Evolutionary conservation across 2,888 invertebrate species (phyloP).

Genomic region (Mythimna loreyi): DNA sequence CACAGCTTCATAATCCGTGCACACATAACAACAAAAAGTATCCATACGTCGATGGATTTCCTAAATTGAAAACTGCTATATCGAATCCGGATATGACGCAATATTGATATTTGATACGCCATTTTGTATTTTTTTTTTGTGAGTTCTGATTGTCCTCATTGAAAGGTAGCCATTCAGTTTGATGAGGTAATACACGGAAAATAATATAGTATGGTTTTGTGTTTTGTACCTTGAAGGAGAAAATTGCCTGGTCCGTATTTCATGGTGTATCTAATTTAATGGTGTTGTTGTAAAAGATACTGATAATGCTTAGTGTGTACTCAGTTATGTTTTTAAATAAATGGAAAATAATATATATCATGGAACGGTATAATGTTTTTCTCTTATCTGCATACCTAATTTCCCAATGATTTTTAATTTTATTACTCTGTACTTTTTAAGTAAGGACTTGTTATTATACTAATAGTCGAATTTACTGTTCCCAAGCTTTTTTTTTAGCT

Average conservation of each 20-base stretch:
- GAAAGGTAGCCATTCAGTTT: constrained; percentile 43
- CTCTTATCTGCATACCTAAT: no score
- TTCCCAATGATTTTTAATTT: no score
- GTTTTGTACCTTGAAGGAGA: constrained; percentile 11
- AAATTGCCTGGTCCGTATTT: constrained; percentile 29
- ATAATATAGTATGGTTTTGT: constrained; percentile 35
- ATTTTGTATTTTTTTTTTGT: constrained; percentile 35
- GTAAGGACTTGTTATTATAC: no score
- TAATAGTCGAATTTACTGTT: no score
- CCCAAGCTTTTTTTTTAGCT: no score
- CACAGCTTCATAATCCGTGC: constrained; percentile 44
- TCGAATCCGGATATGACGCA: constrained; percentile 43
- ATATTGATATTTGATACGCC: constrained; percentile 42
- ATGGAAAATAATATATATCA: neutral
- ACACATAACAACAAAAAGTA: constrained; percentile 8
- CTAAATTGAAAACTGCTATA: constrained; percentile 57
- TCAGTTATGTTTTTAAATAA: neutral
- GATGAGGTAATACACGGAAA: constrained; percentile 44
- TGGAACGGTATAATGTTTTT: no score
- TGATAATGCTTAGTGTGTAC: neutral
- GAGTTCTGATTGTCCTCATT: constrained; percentile 22
- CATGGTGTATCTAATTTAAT: constrained; percentile 21
- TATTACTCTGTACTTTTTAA: no score
- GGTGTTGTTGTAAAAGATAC: neutral
- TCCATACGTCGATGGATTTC: constrained; percentile 32